A percentile compares a stretch with the other conserved stretches of the same genome.
These are phyloP conservation scores for Tortrix viridana DNA, from an alignment of 2,888 invertebrate species.

Conservation along the genomic window DNA sequence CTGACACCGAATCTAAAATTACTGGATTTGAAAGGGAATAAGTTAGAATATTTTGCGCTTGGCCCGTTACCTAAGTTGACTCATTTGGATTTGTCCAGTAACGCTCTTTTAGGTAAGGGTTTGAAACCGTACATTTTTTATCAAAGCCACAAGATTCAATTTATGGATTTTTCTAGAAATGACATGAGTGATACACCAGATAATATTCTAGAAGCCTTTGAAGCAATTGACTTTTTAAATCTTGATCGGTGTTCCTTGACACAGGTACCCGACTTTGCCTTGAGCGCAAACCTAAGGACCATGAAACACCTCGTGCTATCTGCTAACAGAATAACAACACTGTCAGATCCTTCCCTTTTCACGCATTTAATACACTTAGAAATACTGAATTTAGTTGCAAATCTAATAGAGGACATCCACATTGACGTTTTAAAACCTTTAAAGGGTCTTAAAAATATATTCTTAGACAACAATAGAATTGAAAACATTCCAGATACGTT, in stretches of 20 bases:
- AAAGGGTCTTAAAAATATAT: slow-evolving; percentile 57
- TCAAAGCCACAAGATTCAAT: slow-evolving; percentile 47
- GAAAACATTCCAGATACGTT: slow-evolving; percentile 58
- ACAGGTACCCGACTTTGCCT: slow-evolving; percentile 61
- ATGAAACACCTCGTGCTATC: slow-evolving; percentile 62
- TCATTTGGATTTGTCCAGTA: slow-evolving; percentile 59
- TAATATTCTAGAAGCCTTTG: slow-evolving; percentile 52
- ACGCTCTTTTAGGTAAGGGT: slow-evolving; percentile 52
- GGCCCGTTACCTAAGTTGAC: slow-evolving; percentile 54
- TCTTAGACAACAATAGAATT: slow-evolving; percentile 60
- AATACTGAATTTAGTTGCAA: slow-evolving; percentile 61
- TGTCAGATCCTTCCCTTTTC: slow-evolving; percentile 52
- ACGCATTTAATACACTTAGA: slow-evolving; percentile 57
- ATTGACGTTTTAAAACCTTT: slow-evolving; percentile 58
- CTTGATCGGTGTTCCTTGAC: slow-evolving; percentile 57
- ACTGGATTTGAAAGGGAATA: slow-evolving; percentile 61
- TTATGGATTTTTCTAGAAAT: slow-evolving; percentile 61
- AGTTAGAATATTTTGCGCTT: slow-evolving; percentile 48
- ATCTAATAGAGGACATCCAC: slow-evolving; percentile 56
- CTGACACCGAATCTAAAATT: slow-evolving; percentile 53
- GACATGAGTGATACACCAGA: slow-evolving; percentile 57
- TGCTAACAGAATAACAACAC: slow-evolving; percentile 58
- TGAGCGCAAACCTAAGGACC: slow-evolving; percentile 55
- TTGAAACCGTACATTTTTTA: slow-evolving; percentile 56
- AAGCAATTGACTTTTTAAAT: slow-evolving; percentile 52